Percentiles rank a stretch among this genome's conserved stretches.
Conservation (phyloP, 2,888 invertebrate species). For the Nymphalis polychloros region DNA sequence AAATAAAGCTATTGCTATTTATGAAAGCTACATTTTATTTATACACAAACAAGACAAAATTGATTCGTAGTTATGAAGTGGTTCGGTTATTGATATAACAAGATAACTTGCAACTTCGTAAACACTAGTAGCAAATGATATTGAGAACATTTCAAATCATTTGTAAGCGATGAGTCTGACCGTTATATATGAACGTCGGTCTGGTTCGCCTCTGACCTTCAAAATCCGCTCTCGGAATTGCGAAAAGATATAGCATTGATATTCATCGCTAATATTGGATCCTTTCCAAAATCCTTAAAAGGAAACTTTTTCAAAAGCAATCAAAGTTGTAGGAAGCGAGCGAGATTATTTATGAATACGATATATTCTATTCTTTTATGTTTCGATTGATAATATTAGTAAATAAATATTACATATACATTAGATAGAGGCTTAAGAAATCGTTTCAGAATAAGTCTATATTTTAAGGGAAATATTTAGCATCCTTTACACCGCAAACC, state of each 20-base stretch:
- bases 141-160: not conserved
- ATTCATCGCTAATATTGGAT: constrained; percentile 38
- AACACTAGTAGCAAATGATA: not conserved
- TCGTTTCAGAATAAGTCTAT: not conserved
- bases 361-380: constrained; percentile 13
- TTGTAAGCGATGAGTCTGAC: not conserved
- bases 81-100: no score
- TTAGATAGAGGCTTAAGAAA: not conserved
- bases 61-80: no score
- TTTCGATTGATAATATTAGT: constrained; percentile 14
- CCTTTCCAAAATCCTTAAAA: constrained; percentile 32
- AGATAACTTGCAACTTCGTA: not conserved
- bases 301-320: constrained; percentile 39
- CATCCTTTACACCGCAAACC: no score
- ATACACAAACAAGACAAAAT: no score
- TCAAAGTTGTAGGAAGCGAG: constrained; percentile 33
- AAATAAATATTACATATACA: not conserved
- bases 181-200: not conserved
- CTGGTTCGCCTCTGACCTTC: constrained; percentile 20
- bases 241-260: constrained; percentile 30
- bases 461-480: not conserved
- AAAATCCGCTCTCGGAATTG: constrained; percentile 13
- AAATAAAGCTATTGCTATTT: no score
- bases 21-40: no score
- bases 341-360: constrained; percentile 31